phyloP scores from a whole-genome alignment of 2,113 vertebrate species.

The Hemiprocne comata region DNA sequence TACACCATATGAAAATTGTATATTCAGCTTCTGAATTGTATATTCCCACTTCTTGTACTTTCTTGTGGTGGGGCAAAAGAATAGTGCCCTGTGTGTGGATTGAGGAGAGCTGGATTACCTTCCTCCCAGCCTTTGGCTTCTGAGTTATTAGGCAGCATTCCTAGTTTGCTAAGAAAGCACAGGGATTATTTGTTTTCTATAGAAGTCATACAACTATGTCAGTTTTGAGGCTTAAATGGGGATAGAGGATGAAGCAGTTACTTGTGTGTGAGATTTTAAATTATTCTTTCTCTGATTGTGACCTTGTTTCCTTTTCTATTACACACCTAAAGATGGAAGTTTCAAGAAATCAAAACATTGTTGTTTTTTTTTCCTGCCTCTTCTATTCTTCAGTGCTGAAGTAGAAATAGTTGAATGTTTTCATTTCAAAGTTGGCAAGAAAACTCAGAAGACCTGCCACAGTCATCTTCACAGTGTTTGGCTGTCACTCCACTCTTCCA shows the following conservation, averaged over 20 bases:
- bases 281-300: neutral
- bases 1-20: neutral
- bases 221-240: neutral
- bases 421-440: neutral
- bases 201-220: neutral
- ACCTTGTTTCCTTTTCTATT: neutral
- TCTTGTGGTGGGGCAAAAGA: neutral
- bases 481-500: neutral
- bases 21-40: neutral
- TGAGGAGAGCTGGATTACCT: neutral
- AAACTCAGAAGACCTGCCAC: neutral
- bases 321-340: neutral
- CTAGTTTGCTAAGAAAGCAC: neutral
- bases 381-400: neutral
- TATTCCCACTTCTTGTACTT: neutral
- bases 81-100: fast-evolving
- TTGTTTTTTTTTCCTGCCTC: neutral
- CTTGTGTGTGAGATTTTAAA: neutral
- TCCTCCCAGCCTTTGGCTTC: neutral
- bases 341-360: neutral
- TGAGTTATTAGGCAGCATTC: neutral
- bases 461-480: neutral
- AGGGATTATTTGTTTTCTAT: neutral
- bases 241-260: neutral
- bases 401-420: neutral